phyloP scores from a whole-genome alignment of 2,797 vertebrate species.

The Apogon hyalosoma region DNA sequence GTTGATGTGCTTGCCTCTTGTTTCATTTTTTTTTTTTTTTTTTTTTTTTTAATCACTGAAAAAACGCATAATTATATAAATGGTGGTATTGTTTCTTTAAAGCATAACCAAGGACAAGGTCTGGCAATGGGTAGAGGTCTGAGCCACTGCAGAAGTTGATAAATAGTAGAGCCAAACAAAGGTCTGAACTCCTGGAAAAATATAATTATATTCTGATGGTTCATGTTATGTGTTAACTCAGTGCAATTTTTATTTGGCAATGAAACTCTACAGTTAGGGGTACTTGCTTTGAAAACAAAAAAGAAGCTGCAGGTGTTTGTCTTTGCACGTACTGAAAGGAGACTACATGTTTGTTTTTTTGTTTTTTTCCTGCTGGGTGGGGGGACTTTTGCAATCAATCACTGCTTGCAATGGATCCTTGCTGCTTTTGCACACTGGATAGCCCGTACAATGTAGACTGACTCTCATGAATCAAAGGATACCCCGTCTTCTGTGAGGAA shows the following conservation, averaged over 20 bases:
- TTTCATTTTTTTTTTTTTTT: neutral
- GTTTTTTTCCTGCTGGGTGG: too few relatives aligned
- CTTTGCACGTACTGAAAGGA: too few relatives aligned
- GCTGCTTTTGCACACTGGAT: neutral
- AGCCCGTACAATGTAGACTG: slow-evolving; percentile 15
- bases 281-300: neutral
- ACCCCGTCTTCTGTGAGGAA: slow-evolving; percentile 27
- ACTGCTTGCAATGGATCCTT: neutral
- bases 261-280: neutral
- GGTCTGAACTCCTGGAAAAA: too few relatives aligned
- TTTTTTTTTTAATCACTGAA: too few relatives aligned
- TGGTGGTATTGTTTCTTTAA: too few relatives aligned
- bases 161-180: too few relatives aligned
- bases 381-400: slow-evolving; percentile 7
- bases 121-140: too few relatives aligned
- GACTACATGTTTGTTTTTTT: too few relatives aligned
- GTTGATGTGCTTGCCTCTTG: slow-evolving; percentile 21
- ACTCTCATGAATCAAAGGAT: slow-evolving; percentile 62
- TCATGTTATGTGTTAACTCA: neutral
- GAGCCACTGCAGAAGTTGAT: neutral
- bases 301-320: too few relatives aligned
- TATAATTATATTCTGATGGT: neutral
- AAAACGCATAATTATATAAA: too few relatives aligned
- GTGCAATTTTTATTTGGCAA: neutral
- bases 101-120: too few relatives aligned